Conservation (phyloP, 2,113 vertebrate genomes). For the Apus apus region DNA sequence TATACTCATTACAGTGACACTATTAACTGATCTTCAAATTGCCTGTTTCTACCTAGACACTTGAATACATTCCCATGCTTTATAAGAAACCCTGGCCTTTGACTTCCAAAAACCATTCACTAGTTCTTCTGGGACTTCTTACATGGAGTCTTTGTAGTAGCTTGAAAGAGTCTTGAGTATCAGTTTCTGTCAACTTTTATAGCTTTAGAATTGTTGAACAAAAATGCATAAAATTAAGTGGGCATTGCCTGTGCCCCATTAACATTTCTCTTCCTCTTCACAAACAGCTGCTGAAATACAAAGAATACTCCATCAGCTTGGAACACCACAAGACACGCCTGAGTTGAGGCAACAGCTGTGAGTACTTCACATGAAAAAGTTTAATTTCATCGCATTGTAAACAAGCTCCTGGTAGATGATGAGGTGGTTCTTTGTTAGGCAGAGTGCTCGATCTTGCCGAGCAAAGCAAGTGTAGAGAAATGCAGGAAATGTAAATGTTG, state of each 20-base stretch:
- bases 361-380: constrained; percentile 72
- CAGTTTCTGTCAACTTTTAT: not conserved
- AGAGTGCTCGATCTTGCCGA: not conserved
- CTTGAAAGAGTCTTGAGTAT: not conserved
- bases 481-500: not conserved
- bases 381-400: not conserved
- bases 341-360: constrained; percentile 90
- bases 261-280: constrained; percentile 25
- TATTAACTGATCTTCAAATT: not conserved
- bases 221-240: not conserved
- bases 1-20: not conserved
- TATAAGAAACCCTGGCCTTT: not conserved
- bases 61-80: not conserved
- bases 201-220: constrained; percentile 8
- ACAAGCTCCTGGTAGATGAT: not conserved
- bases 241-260: not conserved
- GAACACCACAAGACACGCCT: constrained; percentile 86
- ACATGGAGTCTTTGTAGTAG: not conserved
- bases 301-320: constrained; percentile 86
- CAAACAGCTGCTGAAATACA: constrained; percentile 91
- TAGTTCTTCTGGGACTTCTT: not conserved
- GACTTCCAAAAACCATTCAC: not conserved
- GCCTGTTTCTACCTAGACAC: not conserved
- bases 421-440: not conserved
- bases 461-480: not conserved